Evolutionary conservation across 1,140 invertebrate species (phyloP).

Genomic region (Heliothis subflexa): DNA sequence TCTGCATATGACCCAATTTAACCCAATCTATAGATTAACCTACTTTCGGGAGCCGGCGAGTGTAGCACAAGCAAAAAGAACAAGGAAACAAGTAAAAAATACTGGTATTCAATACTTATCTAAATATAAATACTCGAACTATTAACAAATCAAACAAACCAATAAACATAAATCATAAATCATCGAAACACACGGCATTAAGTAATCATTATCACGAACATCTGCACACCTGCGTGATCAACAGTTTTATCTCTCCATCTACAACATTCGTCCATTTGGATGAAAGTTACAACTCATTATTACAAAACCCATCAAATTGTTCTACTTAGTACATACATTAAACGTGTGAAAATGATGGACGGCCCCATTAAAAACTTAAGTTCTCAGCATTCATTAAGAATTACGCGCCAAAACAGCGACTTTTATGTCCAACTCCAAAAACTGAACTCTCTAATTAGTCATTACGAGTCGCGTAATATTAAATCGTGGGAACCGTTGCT

Average conservation of each 20-base stretch:
- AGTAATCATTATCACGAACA: background rate
- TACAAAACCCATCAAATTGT: conserved; percentile 8
- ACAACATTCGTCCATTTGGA: background rate
- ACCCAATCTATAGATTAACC: no score
- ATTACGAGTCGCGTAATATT: conserved; percentile 32
- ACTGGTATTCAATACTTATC: no score
- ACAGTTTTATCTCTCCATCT: background rate
- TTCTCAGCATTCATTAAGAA: conserved; percentile 26
- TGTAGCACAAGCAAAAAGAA: no score
- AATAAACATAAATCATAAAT: background rate
- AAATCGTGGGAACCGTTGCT: conserved; percentile 34
- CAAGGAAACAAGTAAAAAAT: no score
- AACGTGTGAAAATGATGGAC: conserved; percentile 32
- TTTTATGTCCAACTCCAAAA: conserved; percentile 36
- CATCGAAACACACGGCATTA: background rate
- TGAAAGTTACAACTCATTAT: conserved; percentile 15
- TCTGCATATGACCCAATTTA: no score
- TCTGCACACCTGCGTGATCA: background rate
- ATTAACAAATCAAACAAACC: background rate
- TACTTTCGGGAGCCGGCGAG: no score
- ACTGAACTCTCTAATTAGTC: conserved; percentile 34
- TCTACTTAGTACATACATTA: conserved; percentile 23
- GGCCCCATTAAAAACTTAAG: background rate
- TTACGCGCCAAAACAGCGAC: background rate
- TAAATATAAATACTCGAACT: background rate